These are phyloP conservation scores for Psophia crepitans DNA, from an alignment of 2,113 vertebrate genomes.

Conservation along the genomic window DNA sequence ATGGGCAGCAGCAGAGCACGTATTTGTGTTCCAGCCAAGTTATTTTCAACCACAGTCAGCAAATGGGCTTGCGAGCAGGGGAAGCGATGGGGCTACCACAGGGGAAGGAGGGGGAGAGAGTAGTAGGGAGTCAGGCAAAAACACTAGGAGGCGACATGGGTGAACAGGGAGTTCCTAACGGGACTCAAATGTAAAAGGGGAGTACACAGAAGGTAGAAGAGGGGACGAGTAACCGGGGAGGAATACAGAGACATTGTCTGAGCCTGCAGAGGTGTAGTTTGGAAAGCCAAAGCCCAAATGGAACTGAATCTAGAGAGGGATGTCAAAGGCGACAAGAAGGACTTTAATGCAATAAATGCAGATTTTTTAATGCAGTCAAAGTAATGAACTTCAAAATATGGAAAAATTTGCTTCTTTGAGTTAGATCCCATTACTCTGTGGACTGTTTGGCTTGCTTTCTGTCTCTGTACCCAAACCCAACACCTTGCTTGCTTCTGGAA, in stretches of 20 bases:
- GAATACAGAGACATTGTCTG: background rate
- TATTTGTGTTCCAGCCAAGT: background rate
- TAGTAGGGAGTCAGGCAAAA: background rate
- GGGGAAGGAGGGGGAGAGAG: background rate
- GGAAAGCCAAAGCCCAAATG: background rate
- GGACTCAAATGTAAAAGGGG: background rate
- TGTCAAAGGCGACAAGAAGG: background rate
- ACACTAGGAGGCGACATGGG: background rate
- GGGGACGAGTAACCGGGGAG: background rate
- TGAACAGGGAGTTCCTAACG: background rate
- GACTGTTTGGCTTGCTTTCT: background rate
- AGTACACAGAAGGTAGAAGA: background rate
- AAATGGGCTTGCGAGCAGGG: background rate
- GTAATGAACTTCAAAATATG: background rate
- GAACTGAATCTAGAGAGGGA: background rate
- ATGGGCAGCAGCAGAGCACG: background rate
- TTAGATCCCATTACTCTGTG: background rate
- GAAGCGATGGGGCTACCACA: background rate
- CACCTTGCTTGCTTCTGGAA: background rate
- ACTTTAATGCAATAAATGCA: background rate
- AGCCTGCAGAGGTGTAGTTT: background rate
- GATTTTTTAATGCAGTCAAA: background rate
- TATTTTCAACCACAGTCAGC: background rate
- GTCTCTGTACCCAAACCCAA: background rate
- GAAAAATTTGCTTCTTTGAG: background rate